Evolutionary conservation across 1,140 invertebrate genomes (phyloP).

Genomic region (Lordiphosa stackelbergi): DNA sequence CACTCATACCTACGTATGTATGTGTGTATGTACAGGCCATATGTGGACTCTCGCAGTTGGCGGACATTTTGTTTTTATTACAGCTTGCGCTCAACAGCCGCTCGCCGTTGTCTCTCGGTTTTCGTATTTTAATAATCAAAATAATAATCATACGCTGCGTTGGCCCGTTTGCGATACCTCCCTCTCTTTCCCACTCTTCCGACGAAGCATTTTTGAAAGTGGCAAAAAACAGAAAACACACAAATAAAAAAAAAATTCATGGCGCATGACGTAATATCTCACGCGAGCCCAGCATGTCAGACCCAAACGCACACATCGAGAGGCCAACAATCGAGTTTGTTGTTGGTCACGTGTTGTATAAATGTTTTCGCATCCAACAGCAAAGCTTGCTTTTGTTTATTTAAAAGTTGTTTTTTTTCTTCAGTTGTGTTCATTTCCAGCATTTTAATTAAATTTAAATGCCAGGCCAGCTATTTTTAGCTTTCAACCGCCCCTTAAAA

Average conservation of each 20-base stretch:
- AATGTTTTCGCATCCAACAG: slow-evolving; percentile 50
- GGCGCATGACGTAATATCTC: slow-evolving; percentile 70
- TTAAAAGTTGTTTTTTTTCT: slow-evolving; percentile 27
- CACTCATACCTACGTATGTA: slow-evolving; percentile 3
- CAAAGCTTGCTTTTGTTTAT: slow-evolving; percentile 42
- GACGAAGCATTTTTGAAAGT: slow-evolving; percentile 49
- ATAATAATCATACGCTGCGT: slow-evolving; percentile 68
- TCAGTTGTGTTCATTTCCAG: slow-evolving; percentile 38
- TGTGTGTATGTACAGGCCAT: slow-evolving; percentile 3
- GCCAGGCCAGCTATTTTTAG: slow-evolving; percentile 52
- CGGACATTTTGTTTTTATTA: slow-evolving; percentile 68
- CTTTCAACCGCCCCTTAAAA: slow-evolving; percentile 29
- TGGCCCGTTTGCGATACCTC: slow-evolving; percentile 23
- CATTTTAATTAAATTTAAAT: slow-evolving; percentile 60
- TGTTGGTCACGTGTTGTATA: slow-evolving; percentile 70
- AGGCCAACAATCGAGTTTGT: slow-evolving; percentile 44
- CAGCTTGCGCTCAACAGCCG: slow-evolving; percentile 30
- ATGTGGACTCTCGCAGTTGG: slow-evolving; percentile 13
- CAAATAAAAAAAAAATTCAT: slow-evolving; percentile 54
- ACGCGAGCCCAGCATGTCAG: slow-evolving; percentile 66
- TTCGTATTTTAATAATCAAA: slow-evolving; percentile 55
- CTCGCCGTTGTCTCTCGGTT: slow-evolving; percentile 10
- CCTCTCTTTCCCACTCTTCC: slow-evolving; percentile 1
- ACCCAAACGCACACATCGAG: slow-evolving; percentile 24
- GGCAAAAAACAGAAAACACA: slow-evolving; percentile 46